Conservation (phyloP, 2,113 vertebrate species). For the Paedocypris sp. region DNA sequence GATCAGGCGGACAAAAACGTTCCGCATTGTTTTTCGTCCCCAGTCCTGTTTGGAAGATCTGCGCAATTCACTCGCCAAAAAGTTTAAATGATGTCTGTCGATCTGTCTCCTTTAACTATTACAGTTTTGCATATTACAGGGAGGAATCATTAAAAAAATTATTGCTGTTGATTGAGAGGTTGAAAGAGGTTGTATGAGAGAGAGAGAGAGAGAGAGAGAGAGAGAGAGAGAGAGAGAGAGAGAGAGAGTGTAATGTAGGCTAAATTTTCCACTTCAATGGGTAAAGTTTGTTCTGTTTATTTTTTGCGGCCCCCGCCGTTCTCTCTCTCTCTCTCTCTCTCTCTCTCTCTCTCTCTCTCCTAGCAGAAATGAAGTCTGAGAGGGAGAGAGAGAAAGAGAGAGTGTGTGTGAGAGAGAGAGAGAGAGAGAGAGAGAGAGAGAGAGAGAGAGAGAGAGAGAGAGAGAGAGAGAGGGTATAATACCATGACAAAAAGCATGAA, state of each 20-base stretch:
- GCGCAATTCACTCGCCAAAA: too few relatives aligned
- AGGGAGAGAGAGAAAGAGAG: slow-evolving; percentile 6
- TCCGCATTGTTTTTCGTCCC: too few relatives aligned
- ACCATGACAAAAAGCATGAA: slow-evolving; percentile 17
- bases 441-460: slow-evolving; percentile 12
- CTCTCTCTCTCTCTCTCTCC: slow-evolving; percentile 4
- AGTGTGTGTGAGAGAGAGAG: slow-evolving; percentile 16
- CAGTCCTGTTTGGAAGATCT: too few relatives aligned
- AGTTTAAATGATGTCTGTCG: too few relatives aligned
- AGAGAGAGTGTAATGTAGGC: slow-evolving; percentile 41
- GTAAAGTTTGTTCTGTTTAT: slow-evolving; percentile 30
- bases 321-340: too few relatives aligned
- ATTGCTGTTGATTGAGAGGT: too few relatives aligned
- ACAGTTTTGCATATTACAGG: too few relatives aligned
- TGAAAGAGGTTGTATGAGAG: not conserved
- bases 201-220: not conserved
- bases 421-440: not conserved
- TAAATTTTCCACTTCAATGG: slow-evolving; percentile 47
- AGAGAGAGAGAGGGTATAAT: not conserved
- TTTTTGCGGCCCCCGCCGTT: slow-evolving; percentile 5
- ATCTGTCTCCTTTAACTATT: too few relatives aligned
- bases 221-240: not conserved
- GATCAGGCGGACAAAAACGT: too few relatives aligned
- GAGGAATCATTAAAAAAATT: too few relatives aligned
- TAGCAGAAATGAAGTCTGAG: not conserved